These are phyloP conservation scores for Andricus curvator DNA, from an alignment of 2,888 invertebrate species.

Conservation along the genomic window DNA sequence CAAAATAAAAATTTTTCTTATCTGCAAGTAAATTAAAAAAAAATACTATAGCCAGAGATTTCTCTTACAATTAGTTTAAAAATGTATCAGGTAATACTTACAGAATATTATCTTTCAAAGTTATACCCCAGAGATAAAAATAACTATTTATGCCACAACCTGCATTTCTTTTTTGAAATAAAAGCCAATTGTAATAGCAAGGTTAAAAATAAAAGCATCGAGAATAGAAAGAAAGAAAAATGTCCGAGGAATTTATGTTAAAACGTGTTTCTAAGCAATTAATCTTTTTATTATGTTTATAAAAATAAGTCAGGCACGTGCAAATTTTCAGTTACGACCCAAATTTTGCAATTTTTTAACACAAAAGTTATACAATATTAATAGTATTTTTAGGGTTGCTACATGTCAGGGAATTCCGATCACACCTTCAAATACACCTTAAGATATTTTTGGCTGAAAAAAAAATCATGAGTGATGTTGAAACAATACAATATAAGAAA, in stretches of 20 bases:
- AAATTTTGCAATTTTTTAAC: not conserved
- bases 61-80: not conserved
- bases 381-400: not conserved
- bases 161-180: not conserved
- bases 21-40: not conserved
- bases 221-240: not conserved
- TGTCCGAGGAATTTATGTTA: not conserved
- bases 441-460: too few relatives aligned
- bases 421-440: too few relatives aligned
- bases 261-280: not conserved
- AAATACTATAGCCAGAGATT: not conserved
- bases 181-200: not conserved
- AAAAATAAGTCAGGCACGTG: not conserved
- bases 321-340: not conserved
- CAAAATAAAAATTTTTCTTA: not conserved
- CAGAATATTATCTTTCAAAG: not conserved
- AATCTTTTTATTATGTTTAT: slow-evolving; percentile 3
- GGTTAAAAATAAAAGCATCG: not conserved
- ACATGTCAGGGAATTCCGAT: too few relatives aligned
- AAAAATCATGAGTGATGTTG: too few relatives aligned
- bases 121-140: not conserved
- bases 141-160: not conserved
- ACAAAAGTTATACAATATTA: not conserved
- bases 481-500: too few relatives aligned
- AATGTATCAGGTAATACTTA: not conserved